Evolutionary conservation across 2,797 vertebrate genomes (phyloP).

Genomic region (Echeneis naucrates): DNA sequence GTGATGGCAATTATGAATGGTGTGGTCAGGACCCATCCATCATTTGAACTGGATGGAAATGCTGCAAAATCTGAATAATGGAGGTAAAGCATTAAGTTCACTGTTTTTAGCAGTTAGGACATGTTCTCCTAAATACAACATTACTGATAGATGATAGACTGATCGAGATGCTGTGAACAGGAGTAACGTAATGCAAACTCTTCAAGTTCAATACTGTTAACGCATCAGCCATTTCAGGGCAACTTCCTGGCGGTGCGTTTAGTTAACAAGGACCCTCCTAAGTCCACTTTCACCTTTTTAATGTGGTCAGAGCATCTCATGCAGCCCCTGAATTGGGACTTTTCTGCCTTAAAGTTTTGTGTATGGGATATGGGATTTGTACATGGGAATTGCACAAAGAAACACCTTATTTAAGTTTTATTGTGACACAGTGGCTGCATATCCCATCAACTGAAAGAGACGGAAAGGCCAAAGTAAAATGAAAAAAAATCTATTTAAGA

Average conservation of each 20-base stretch:
- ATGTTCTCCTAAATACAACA: background rate
- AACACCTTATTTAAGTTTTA: background rate
- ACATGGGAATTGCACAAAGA: background rate
- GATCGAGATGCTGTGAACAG: background rate
- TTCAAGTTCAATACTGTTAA: background rate
- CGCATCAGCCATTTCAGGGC: background rate
- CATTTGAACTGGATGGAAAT: background rate
- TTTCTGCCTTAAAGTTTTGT: background rate
- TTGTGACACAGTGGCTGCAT: background rate
- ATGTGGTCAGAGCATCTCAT: conserved; percentile 1
- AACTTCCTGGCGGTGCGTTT: background rate
- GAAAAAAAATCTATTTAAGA: background rate
- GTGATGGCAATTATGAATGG: background rate
- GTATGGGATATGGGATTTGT: too few relatives aligned
- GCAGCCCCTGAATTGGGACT: background rate
- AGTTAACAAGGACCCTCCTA: background rate
- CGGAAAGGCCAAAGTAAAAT: background rate
- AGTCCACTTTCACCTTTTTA: background rate
- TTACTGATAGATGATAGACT: background rate
- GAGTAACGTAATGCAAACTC: too few relatives aligned
- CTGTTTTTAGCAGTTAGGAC: background rate
- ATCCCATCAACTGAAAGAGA: background rate
- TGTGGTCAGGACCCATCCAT: background rate
- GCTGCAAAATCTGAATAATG: conserved; percentile 4
- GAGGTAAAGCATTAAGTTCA: background rate